Percentiles rank a stretch among this genome's conserved stretches.
These are phyloP conservation scores for Paelopatides confundens DNA, from an alignment of 53 echinoderm and acorn worm species.

Conservation along the genomic window DNA sequence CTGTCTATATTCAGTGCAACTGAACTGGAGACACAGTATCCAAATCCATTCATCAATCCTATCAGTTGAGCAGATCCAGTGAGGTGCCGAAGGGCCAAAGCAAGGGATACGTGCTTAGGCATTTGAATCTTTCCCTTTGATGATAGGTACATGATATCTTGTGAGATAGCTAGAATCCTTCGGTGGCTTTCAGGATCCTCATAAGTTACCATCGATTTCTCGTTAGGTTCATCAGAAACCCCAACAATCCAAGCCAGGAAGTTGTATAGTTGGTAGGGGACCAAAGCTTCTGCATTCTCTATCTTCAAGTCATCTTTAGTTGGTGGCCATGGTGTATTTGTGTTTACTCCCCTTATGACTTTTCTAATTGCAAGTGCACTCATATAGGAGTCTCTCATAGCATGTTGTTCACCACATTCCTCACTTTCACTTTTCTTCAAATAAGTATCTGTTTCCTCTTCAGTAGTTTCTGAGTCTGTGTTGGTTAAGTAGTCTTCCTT, in stretches of 20 bases:
- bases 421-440: not conserved
- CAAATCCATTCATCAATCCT: constrained; percentile 48
- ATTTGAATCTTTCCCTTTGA: constrained; percentile 68
- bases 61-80: constrained; percentile 69
- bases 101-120: constrained; percentile 71
- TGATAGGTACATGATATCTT: constrained; percentile 78
- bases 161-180: constrained; percentile 64
- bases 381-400: not conserved
- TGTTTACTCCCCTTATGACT: not conserved
- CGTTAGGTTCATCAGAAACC: constrained; percentile 55
- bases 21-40: constrained; percentile 27
- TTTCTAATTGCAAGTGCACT: not conserved
- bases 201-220: not conserved
- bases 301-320: constrained; percentile 41
- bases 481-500: not conserved
- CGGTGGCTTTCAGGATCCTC: constrained; percentile 37
- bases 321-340: constrained; percentile 49
- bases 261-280: constrained; percentile 58
- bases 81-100: constrained; percentile 71
- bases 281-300: constrained; percentile 26
- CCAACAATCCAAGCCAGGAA: constrained; percentile 70
- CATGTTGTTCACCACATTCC: not conserved
- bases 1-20: constrained; percentile 45
- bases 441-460: not conserved
- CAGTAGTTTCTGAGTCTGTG: constrained; percentile 6